Evolutionary conservation across 2,113 vertebrate genomes (phyloP), one percentile per base, ranked within the genome.

Genomic region (Melanerpes formicivorus): DNA sequence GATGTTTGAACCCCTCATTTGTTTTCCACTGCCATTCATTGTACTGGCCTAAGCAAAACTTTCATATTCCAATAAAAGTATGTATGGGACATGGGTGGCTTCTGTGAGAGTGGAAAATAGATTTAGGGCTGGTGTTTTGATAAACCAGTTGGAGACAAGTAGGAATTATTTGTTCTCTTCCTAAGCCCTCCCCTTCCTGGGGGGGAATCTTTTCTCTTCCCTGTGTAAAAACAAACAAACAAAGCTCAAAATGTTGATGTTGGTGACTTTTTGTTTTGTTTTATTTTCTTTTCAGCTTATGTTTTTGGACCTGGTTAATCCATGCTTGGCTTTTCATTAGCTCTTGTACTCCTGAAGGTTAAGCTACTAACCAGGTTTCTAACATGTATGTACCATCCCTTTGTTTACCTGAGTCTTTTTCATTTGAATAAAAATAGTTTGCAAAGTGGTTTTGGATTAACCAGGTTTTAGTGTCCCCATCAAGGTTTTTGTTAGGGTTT

Each of bases 351-450:
- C 94, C 95, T 92, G 95, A 93, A 96, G 90, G 94, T 97, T 97
- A 94, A 97, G 97, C 94, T 97, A 96, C 90, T 96, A 96, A 97
- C 93, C 96, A 97, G 97, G 97, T 96, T 96, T 95, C 95, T 95
- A 95, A 97, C 75, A 80, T 98, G 97, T 97, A 97, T 98, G 97
- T 98, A 97, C 96, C 95, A 97, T 97, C 97, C 97, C 82, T 97
- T 98, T 98, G 97, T 98, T 97, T 97, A 97, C 95, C 88, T 95
- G 95, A 97, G 96, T 97, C 97, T 98, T 98, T 98, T 98, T 98
- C 97, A 97, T 97, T 97, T 97, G 95, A 98, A 98, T 98, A 98
- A 98, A 98, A 97, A 97, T 97, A 98, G 97, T 98, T 98, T 98
- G 97, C 95, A 97, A 97, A 97, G 96, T 98, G 97, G 97, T 97